phyloP scores from a whole-genome alignment of 2,113 vertebrate species.

The Proterorhinus semilunaris region DNA sequence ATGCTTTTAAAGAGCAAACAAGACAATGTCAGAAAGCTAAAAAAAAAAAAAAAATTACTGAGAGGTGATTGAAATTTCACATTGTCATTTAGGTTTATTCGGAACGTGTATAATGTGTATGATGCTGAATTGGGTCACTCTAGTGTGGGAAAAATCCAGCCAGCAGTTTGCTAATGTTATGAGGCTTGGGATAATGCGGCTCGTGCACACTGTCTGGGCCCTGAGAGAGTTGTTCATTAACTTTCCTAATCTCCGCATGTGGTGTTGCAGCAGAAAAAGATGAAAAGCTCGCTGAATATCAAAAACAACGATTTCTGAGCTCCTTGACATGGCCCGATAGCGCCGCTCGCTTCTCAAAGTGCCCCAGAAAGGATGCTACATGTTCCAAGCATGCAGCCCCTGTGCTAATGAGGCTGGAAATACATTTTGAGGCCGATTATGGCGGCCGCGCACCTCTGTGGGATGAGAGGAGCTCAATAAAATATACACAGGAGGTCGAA shows the following conservation, averaged over 20 bases:
- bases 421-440: slow-evolving; percentile 80
- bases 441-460: slow-evolving; percentile 59
- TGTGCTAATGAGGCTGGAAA: slow-evolving; percentile 79
- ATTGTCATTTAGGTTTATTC: slow-evolving; percentile 49
- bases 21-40: background rate
- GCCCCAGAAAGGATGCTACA: slow-evolving; percentile 62
- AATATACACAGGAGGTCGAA: slow-evolving; percentile 84
- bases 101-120: slow-evolving; percentile 46
- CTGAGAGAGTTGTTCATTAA: slow-evolving; percentile 76
- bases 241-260: slow-evolving; percentile 74
- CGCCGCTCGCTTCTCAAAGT: slow-evolving; percentile 51
- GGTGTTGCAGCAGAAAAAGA: slow-evolving; percentile 71
- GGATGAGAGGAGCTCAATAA: slow-evolving; percentile 84
- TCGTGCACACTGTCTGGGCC: slow-evolving; percentile 68
- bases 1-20: background rate
- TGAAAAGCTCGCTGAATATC: slow-evolving; percentile 76
- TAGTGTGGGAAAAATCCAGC: slow-evolving; percentile 73
- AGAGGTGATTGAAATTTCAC: slow-evolving; percentile 38
- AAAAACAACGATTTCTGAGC: slow-evolving; percentile 72
- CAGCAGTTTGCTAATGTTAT: slow-evolving; percentile 73
- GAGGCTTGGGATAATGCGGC: slow-evolving; percentile 73
- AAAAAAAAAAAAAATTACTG: background rate
- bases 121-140: slow-evolving; percentile 60
- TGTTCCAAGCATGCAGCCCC: slow-evolving; percentile 61
- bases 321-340: slow-evolving; percentile 39